Conservation (phyloP, 2,113 vertebrate genomes). For the Chlamydotis undulata region DNA sequence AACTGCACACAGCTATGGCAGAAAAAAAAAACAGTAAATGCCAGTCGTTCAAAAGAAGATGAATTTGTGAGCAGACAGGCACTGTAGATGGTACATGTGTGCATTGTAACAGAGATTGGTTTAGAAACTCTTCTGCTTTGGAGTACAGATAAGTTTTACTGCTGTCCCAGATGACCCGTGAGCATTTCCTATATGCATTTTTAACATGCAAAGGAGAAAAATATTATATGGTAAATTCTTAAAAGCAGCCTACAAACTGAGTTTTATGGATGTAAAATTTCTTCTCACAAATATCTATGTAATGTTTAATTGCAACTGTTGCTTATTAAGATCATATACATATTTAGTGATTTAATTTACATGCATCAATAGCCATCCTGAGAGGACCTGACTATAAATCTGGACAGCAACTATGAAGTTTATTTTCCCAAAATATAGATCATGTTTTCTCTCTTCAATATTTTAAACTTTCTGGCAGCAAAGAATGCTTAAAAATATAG, state of each 20-base stretch:
- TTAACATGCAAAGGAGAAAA: neutral
- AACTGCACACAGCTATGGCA: neutral
- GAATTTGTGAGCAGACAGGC: too few species aligned
- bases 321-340: neutral
- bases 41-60: neutral
- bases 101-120: neutral
- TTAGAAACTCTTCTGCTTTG: neutral
- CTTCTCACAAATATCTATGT: neutral
- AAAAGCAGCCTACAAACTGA: neutral
- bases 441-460: neutral
- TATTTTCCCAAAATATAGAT: neutral
- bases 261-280: neutral
- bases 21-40: neutral
- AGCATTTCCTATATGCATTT: neutral
- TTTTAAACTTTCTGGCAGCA: neutral
- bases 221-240: neutral
- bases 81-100: neutral
- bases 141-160: neutral
- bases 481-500: neutral
- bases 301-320: neutral
- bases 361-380: neutral
- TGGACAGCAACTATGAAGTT: neutral
- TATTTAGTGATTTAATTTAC: neutral
- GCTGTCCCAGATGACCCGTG: neutral
- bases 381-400: neutral